A percentile compares a stretch with the other conserved stretches of the same genome.
Conservation (phyloP, 2,113 vertebrate genomes). For the Pantherophis guttatus region DNA sequence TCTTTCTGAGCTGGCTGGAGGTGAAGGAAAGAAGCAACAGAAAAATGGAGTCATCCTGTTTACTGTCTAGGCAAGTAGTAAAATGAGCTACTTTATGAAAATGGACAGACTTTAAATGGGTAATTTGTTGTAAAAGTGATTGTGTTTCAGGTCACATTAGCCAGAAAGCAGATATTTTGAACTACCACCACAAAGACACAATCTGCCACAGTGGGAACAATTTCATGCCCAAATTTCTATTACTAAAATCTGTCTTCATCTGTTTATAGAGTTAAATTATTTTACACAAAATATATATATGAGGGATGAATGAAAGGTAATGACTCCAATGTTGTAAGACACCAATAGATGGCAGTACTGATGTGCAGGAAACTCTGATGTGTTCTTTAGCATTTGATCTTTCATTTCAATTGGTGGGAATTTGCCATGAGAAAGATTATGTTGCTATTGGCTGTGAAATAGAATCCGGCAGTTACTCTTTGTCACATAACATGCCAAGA, state of each 20-base stretch:
- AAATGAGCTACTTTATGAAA: constrained; percentile 20
- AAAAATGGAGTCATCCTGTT: constrained; percentile 57
- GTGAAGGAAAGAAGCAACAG: constrained; percentile 55
- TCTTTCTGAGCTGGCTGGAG: constrained; percentile 63
- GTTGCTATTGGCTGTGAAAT: neutral
- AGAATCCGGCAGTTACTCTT: neutral
- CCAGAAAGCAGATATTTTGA: neutral
- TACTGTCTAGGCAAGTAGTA: constrained; percentile 45
- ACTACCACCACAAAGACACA: neutral
- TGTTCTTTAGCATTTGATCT: neutral
- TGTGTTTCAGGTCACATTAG: neutral
- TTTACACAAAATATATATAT: neutral
- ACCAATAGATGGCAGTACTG: neutral
- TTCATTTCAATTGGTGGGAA: neutral
- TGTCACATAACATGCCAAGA: neutral
- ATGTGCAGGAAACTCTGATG: neutral
- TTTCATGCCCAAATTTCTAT: neutral
- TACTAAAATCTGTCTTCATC: constrained; percentile 9
- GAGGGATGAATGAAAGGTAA: neutral
- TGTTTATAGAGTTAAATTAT: neutral
- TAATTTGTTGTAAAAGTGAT: neutral
- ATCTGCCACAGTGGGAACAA: neutral
- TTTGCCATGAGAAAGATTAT: neutral
- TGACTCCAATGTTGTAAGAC: neutral
- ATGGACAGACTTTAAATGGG: constrained; percentile 34